Evolutionary conservation across 1,140 invertebrate genomes (phyloP), one percentile per base, ranked within the genome.

Genomic region (Conus betulinus): DNA sequence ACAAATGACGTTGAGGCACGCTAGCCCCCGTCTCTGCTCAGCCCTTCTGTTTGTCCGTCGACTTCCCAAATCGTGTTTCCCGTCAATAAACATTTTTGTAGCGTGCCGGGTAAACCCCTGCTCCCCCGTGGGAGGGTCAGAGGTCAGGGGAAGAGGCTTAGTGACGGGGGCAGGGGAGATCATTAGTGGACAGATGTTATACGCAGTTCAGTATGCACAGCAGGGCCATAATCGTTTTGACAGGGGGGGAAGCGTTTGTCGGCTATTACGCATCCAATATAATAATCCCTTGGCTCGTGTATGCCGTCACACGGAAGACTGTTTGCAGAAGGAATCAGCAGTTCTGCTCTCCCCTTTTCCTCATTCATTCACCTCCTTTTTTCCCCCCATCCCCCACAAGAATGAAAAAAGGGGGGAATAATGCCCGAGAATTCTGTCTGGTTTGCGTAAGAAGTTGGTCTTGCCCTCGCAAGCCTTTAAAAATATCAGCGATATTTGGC

Each of bases 51-150:
- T 79, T 79, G 51, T 39, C 20, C 27, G 7, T 13, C 27, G n/a
- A 20, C 27, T 11, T 51, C 78, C 27, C 25, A 79, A 79, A 79
- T 79, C 78, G 78, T 79, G 23, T 79, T 79, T 79, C 51, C 78
- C 78, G 78, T 79, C 78, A 79, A 79, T 79, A 79, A 79, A 79
- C 78, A 79, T 39, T 27, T 27, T 79, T 52, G 78, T 79, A n/a
- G 78, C 51, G 78, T 79, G 78, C 78, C 27, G 51, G 27, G 78
- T 20, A 10, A 79, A 79, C 78, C 51, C 27, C 78, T 15, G 6
- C 15, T 7, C 15, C 23, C 67, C 20, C 67, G 6, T 17, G 67
- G 67, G 13, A 13, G 20, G 67, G 67, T 71, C 67, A 71, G 23
- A 71, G 67, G 67, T 71, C 23, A 71, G 20, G 67, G 13, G 67